phyloP scores from a whole-genome alignment of 1,140 invertebrate species.

The Drosophila sproati region DNA sequence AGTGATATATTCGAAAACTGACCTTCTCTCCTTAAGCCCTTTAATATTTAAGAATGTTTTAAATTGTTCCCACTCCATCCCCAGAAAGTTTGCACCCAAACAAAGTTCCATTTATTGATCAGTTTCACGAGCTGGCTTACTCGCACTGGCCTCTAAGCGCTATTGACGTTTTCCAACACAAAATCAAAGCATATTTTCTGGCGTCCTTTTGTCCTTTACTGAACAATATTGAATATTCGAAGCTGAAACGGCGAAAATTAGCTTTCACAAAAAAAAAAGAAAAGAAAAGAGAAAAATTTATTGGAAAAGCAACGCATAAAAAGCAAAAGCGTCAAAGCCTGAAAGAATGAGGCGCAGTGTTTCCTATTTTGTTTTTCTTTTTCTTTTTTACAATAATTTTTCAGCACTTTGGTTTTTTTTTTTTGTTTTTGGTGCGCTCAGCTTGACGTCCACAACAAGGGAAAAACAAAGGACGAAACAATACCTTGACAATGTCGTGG shows the following conservation, averaged over 20 bases:
- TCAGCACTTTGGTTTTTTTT: conserved; percentile 2
- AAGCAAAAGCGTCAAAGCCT: conserved; percentile 25
- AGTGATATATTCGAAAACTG: too few species aligned
- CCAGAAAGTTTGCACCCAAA: neutral
- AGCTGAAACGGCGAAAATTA: conserved; percentile 28
- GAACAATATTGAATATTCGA: conserved; percentile 30
- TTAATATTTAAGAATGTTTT: neutral
- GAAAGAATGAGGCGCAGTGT: conserved; percentile 2
- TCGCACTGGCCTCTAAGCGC: neutral
- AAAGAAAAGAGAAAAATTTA: neutral
- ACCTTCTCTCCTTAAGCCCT: neutral
- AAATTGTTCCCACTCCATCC: neutral
- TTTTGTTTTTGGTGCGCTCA: neutral
- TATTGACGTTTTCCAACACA: neutral
- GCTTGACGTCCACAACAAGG: conserved; percentile 14
- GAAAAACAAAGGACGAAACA: conserved; percentile 22
- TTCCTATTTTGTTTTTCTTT: conserved; percentile 34
- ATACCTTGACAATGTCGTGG: conserved; percentile 34
- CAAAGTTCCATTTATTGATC: conserved; percentile 21
- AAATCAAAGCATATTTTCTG: conserved; percentile 26
- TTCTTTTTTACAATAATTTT: conserved; percentile 38
- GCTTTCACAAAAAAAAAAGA: neutral
- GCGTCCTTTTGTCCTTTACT: neutral
- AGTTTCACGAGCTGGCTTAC: neutral
- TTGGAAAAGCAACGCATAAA: conserved; percentile 20